Evolutionary conservation across 2,888 invertebrate genomes (phyloP).

Genomic region (Cataglyphis altisquamis): DNA sequence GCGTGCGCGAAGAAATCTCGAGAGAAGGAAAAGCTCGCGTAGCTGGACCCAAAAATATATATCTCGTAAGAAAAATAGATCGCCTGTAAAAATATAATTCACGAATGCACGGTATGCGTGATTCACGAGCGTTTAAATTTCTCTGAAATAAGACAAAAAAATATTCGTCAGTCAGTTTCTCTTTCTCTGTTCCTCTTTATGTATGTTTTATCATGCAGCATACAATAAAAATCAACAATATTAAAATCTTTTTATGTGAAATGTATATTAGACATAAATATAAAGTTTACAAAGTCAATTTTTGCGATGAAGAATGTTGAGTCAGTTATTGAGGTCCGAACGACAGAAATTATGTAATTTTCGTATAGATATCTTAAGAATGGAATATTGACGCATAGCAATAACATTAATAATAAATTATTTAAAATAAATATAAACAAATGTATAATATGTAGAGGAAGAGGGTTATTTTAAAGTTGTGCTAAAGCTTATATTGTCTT

Average conservation of each 20-base stretch:
- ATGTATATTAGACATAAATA: background rate
- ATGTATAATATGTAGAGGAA: background rate
- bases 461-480: background rate
- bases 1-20: background rate
- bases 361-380: background rate
- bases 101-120: constrained; percentile 3
- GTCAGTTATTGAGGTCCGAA: background rate
- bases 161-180: background rate
- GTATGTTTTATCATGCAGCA: background rate
- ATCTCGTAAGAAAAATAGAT: constrained; percentile 16
- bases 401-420: background rate
- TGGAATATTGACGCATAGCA: background rate
- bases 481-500: background rate
- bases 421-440: background rate
- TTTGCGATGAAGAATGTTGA: background rate
- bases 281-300: background rate
- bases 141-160: background rate
- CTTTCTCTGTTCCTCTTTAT: background rate
- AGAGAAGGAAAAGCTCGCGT: constrained; percentile 9
- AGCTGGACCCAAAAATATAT: constrained; percentile 18
- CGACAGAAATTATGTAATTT: background rate
- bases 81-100: constrained; percentile 41
- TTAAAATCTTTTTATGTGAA: background rate
- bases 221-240: background rate
- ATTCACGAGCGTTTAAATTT: background rate